phyloP scores from a whole-genome alignment of 2,888 invertebrate genomes.

The Disparrhopalites patrizii region DNA sequence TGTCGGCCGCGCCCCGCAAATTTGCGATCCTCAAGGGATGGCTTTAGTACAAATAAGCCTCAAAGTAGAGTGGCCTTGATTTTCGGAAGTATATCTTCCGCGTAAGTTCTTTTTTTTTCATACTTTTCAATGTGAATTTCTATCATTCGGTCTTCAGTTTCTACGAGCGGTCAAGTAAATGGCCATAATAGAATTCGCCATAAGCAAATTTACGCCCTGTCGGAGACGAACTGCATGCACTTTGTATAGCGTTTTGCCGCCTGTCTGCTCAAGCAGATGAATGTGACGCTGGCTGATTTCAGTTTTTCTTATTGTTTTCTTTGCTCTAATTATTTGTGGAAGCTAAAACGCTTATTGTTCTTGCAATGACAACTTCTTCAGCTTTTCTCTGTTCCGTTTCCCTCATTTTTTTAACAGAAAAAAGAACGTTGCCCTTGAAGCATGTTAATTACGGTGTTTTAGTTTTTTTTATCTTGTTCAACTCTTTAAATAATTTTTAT shows the following conservation, averaged over 20 bases:
- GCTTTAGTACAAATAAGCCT: slow-evolving; percentile 37
- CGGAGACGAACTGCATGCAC: no score
- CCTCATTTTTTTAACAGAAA: neutral
- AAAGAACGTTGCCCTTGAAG: no score
- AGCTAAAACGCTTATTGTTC: no score
- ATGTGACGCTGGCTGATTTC: no score
- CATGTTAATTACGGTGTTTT: neutral
- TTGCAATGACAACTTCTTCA: no score
- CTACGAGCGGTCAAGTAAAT: neutral
- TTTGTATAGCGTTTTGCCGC: no score
- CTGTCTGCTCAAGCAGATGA: no score
- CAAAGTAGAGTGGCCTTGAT: slow-evolving; percentile 41
- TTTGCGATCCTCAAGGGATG: slow-evolving; percentile 43
- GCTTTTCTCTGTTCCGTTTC: neutral
- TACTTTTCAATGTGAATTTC: neutral
- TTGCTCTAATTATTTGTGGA: neutral
- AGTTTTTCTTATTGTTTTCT: no score
- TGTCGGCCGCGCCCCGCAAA: slow-evolving; percentile 44
- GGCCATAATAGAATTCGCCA: no score
- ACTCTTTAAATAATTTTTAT: no score
- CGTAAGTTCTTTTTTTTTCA: slow-evolving; percentile 39
- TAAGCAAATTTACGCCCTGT: no score
- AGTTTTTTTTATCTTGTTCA: no score
- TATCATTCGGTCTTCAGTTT: neutral
- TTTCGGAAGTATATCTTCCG: slow-evolving; percentile 43